phyloP scores from a whole-genome alignment of 92 coral and sea anemone species.

The Micromussa lordhowensis region DNA sequence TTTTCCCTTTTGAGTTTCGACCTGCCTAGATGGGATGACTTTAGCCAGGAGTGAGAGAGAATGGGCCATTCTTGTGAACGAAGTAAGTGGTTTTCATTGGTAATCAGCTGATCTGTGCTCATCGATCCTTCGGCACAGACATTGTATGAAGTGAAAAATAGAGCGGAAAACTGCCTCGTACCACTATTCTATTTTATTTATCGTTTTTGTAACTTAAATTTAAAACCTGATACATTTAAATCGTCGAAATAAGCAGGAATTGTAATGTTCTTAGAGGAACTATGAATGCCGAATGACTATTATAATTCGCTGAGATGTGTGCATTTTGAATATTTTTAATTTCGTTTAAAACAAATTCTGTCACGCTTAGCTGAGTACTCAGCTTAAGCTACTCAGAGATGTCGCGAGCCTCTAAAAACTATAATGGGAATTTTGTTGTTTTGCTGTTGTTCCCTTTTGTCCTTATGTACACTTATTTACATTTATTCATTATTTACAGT shows the following conservation, averaged over 20 bases:
- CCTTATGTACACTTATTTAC: background rate
- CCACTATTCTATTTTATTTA: background rate
- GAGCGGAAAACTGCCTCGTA: background rate
- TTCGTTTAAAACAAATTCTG: too few species aligned
- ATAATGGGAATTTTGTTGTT: background rate
- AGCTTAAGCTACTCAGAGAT: background rate
- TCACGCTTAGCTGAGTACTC: background rate
- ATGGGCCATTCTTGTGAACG: conserved; percentile 93
- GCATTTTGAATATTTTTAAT: background rate
- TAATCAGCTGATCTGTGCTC: conserved; percentile 14
- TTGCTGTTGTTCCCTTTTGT: background rate
- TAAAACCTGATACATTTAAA: background rate
- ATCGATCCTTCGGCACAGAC: conserved; percentile 1
- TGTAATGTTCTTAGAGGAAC: background rate
- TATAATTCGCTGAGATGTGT: background rate
- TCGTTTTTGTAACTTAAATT: background rate
- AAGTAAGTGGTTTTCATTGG: conserved; percentile 69
- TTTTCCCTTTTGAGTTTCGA: background rate
- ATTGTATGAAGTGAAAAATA: background rate
- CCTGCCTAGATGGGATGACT: conserved; percentile 71
- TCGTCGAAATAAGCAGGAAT: background rate
- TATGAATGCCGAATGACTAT: background rate
- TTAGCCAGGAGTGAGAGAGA: conserved; percentile 95
- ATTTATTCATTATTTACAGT: background rate
- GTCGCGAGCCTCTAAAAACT: background rate